A percentile compares a stretch with the other conserved stretches of the same genome.
These are phyloP conservation scores for Nowickia ferox DNA, from an alignment of 2,888 invertebrate genomes.

Conservation along the genomic window DNA sequence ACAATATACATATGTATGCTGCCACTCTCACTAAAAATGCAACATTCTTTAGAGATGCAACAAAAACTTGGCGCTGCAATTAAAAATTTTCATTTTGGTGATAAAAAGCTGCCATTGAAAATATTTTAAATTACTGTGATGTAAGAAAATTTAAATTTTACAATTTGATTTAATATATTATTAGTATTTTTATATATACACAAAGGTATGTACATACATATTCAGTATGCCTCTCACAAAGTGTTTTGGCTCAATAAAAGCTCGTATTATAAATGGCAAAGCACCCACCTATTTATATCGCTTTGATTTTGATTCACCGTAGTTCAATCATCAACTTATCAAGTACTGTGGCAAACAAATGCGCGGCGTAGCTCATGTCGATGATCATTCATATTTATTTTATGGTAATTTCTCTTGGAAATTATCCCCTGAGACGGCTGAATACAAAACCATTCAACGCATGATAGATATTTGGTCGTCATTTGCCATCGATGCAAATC, in stretches of 20 bases:
- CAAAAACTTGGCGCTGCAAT: slow-evolving; percentile 73
- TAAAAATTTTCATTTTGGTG: slow-evolving; percentile 75
- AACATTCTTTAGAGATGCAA: slow-evolving; percentile 73
- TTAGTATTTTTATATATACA: neutral
- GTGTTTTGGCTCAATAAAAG: slow-evolving; percentile 79
- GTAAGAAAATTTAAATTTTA: slow-evolving; percentile 69
- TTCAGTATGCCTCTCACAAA: slow-evolving; percentile 80
- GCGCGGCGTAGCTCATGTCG: slow-evolving; percentile 80
- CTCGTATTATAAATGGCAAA: slow-evolving; percentile 73
- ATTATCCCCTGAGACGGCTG: slow-evolving; percentile 76
- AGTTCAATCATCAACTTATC: slow-evolving; percentile 80
- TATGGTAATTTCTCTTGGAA: slow-evolving; percentile 78
- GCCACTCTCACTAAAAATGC: slow-evolving; percentile 76
- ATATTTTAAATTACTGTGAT: slow-evolving; percentile 79
- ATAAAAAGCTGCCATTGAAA: slow-evolving; percentile 78
- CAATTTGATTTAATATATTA: neutral
- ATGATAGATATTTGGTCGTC: slow-evolving; percentile 80
- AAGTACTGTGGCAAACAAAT: slow-evolving; percentile 78
- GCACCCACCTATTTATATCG: slow-evolving; percentile 81
- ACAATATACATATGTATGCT: slow-evolving; percentile 78
- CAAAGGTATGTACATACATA: no score
- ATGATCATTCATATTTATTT: slow-evolving; percentile 82
- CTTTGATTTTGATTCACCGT: slow-evolving; percentile 82
- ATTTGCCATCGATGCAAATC: slow-evolving; percentile 80
- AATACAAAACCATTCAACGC: slow-evolving; percentile 80